phyloP scores from a whole-genome alignment of 30 jellyfish, hydroid and myxozoan species.

The Clytia hemisphaerica region DNA sequence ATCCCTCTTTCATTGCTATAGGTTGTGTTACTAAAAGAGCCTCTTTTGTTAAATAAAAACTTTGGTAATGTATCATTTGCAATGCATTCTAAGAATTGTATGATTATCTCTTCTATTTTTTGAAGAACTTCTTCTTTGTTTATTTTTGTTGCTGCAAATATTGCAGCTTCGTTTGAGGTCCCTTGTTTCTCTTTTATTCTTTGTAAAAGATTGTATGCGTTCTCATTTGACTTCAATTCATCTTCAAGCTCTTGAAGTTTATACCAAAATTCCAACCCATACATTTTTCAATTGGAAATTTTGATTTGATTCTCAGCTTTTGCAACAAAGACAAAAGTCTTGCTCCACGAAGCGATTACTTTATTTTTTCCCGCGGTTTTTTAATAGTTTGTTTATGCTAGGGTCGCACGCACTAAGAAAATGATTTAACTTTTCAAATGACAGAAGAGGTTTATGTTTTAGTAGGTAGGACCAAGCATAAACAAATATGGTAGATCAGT shows the following conservation, averaged over 20 bases:
- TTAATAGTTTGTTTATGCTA: too few species aligned
- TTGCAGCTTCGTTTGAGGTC: neutral
- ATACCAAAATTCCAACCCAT: conserved; percentile 32
- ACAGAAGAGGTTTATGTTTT: too few species aligned
- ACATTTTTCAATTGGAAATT: neutral
- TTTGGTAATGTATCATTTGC: conserved; percentile 48
- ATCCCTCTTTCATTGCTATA: conserved; percentile 15
- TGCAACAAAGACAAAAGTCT: too few species aligned
- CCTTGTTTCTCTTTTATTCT: conserved; percentile 2
- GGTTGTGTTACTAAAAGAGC: conserved; percentile 43
- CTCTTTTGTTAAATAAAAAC: conserved; percentile 69
- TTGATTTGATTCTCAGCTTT: too few species aligned
- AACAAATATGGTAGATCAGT: too few species aligned
- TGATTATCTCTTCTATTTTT: conserved; percentile 44
- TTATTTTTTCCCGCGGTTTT: too few species aligned
- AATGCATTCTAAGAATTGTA: conserved; percentile 24
- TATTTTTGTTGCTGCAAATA: neutral
- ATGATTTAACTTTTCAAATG: too few species aligned
- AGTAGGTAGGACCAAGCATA: too few species aligned
- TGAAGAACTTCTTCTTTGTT: conserved; percentile 30
- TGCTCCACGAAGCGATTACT: too few species aligned
- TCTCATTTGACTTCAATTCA: conserved; percentile 29
- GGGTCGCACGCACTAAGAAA: too few species aligned
- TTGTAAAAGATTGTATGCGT: conserved; percentile 9
- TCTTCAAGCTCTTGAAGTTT: conserved; percentile 5